Conservation (phyloP, 2,113 vertebrate genomes). For the Spea multiplicata region DNA sequence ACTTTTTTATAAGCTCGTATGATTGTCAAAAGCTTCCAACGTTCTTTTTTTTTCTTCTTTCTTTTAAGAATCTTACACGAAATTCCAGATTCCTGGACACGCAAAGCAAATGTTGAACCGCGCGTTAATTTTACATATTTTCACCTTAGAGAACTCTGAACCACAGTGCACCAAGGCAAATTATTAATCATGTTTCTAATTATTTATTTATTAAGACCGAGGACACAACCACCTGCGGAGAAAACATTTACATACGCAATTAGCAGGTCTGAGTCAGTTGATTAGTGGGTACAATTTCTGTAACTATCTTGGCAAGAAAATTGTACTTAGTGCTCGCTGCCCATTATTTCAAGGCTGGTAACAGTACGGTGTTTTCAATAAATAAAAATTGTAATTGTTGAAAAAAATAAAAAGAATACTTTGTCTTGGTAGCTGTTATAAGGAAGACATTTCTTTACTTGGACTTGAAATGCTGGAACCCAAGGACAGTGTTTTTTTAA, state of each 20-base stretch:
- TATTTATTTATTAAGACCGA: constrained; percentile 65
- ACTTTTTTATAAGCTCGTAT: constrained; percentile 11
- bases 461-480: too few relatives aligned
- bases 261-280: constrained; percentile 51
- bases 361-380: not conserved
- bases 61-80: constrained; percentile 7
- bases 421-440: too few relatives aligned
- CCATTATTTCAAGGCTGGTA: constrained; percentile 18
- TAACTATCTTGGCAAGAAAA: constrained; percentile 23
- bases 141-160: constrained; percentile 47
- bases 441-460: too few relatives aligned
- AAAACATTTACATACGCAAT: constrained; percentile 63
- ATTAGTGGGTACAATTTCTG: constrained; percentile 29
- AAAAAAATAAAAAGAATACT: not conserved
- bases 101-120: constrained; percentile 3
- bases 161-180: constrained; percentile 45
- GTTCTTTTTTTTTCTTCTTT: not conserved
- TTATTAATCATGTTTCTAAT: constrained; percentile 63
- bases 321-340: not conserved
- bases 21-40: not conserved
- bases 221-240: constrained; percentile 58
- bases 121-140: constrained; percentile 35
- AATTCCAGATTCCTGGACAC: constrained; percentile 8
- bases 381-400: not conserved
- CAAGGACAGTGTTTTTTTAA: too few relatives aligned